Base-by-base conservation (phyloP, 2,888 invertebrate species). In the Chelonus formosanus region DNA sequence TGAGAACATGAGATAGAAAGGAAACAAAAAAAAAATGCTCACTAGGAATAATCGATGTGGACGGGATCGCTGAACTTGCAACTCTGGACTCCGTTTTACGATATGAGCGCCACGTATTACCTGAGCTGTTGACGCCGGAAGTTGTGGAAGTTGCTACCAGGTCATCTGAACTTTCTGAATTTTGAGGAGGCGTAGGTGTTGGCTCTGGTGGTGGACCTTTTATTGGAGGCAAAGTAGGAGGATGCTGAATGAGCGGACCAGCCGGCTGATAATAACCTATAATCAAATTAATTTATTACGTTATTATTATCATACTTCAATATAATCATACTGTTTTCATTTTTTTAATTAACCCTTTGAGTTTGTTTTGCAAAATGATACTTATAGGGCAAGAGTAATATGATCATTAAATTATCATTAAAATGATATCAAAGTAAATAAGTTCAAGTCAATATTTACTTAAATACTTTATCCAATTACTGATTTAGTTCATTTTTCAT, bases 211-310 rank as follows among this genome's bases (percentile, higher is more conserved):
- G 83, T 57, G 82, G 84, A 50, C 78, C 83, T 71, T 82, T 84
- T 54, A 84, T 80, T 65, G 84, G 81, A 62, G 78, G 78, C 74
- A 80, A 75, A 78, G 87, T 88, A 73, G 88, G 79, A 65, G 84
- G 81, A 76, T 84, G 82, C 73, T 84, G 83, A 78, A 95, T 95
- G 84, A 95, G 88, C 75, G 96, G 95, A 72, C 95, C 95, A 76
- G 95, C 95, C 76, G 95, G 95, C 86, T 95, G 95, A 87, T 95
- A 95, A 84, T 94, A 94, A 84, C 94, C 94, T 94, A 88, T 0
- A 88, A 85, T 70, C 74, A 78, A 63, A 69, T 58, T 40, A 63
- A 65, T 48, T 10, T 20, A 48, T 48, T 4, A 48, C 1, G 20
- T 48, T 20, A 48, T 48, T 48, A 48, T 48, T 31, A 45, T n/a